phyloP scores from a whole-genome alignment of 2,888 invertebrate genomes.

The Drosophila subquinaria region DNA sequence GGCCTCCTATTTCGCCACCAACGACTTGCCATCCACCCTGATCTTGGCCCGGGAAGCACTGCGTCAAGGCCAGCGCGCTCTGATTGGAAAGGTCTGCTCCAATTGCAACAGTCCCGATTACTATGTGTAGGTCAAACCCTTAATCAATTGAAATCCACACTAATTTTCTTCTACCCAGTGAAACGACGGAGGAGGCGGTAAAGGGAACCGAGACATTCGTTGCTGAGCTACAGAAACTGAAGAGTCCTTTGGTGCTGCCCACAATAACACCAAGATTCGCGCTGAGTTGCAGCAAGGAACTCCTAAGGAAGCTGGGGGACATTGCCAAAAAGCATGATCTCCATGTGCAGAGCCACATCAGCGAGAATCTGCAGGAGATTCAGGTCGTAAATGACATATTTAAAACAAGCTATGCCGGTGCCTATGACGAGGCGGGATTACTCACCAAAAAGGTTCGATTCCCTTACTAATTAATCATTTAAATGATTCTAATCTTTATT shows the following conservation, averaged over 20 bases:
- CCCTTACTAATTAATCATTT: background rate
- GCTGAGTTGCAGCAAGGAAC: slow-evolving; percentile 90
- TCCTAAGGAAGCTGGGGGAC: slow-evolving; percentile 89
- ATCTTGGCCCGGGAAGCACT: slow-evolving; percentile 90
- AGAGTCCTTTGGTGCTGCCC: slow-evolving; percentile 89
- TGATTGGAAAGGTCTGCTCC: slow-evolving; percentile 92
- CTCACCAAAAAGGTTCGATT: slow-evolving; percentile 90
- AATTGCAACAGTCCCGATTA: slow-evolving; percentile 83
- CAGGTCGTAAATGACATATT: slow-evolving; percentile 88
- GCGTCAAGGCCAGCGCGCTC: slow-evolving; percentile 91
- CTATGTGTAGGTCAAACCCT: slow-evolving; percentile 80
- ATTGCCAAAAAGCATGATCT: slow-evolving; percentile 89
- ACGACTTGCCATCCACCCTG: slow-evolving; percentile 90
- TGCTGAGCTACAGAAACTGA: slow-evolving; percentile 86
- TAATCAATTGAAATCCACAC: background rate
- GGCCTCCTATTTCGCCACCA: slow-evolving; percentile 94
- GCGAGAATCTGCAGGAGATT: slow-evolving; percentile 92
- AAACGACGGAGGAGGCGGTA: slow-evolving; percentile 89
- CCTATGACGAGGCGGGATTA: slow-evolving; percentile 91
- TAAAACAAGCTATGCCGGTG: slow-evolving; percentile 89
- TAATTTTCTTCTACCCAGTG: slow-evolving; percentile 84
- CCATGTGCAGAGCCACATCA: slow-evolving; percentile 94
- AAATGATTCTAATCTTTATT: background rate
- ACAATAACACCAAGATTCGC: slow-evolving; percentile 95
- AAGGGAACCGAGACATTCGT: slow-evolving; percentile 89